Base-by-base conservation (phyloP, 2,888 invertebrate genomes). In the Agrochola circellaris region DNA sequence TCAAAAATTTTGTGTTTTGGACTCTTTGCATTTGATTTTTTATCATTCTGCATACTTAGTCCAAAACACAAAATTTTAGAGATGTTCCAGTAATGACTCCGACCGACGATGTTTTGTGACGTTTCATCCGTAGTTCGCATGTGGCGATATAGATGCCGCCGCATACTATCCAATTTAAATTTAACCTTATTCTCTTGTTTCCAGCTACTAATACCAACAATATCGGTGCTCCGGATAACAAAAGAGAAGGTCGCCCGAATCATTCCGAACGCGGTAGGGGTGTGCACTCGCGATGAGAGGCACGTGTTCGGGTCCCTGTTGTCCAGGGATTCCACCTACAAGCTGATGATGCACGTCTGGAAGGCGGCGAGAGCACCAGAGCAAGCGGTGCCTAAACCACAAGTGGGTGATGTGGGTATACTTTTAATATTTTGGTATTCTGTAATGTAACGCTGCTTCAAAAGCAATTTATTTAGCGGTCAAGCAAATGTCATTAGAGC, bases 231-330 rank as follows among this genome's bases (percentile, higher is more conserved):
- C 73, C 98, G 98, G 93, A 98, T 99, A 91, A 99, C 98, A 62
- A 99, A 99, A 93, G 99, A 99, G 96, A 99, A 98, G 95, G 99
- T 99, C 79, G 99, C 99, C 2, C 97, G 98, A 88, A 99, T 99
- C 87, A 99, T 99, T 90, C 99, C 99, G 69, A 99, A 99, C 95
- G 99, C 99, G 23, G 98, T 99, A 77, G 99, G 99, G 48, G 98
- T 99, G 56, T 97, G 97, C 78, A 99, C 99, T n/a, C 97, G 97
- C 67, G 98, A 98, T 90, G 98, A 98, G 90, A 98, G 99, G 69
- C 98, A 98, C 91, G 98, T 99, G 70, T 99, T 99, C 96, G 99
- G 99, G 67, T 99, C 99, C 81, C 97, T 99, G 85, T 97, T 99
- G 88, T 99, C 99, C 51, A 97, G 99, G 66, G 99, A 99, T 93